These are phyloP conservation scores for Rhea pennata DNA, from an alignment of 2,113 vertebrate species.

Conservation along the genomic window DNA sequence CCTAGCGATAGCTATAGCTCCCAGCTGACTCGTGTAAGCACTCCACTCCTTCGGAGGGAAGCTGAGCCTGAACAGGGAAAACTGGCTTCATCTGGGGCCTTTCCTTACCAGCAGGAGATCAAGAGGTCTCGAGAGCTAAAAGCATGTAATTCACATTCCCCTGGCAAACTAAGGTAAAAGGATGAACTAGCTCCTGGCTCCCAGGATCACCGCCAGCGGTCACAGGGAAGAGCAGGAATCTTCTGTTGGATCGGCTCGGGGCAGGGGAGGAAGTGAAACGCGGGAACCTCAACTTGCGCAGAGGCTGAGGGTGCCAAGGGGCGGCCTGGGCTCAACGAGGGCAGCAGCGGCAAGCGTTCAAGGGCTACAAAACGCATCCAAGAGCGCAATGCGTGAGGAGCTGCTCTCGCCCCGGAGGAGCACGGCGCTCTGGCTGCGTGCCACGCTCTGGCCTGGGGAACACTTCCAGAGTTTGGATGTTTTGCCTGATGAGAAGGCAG, in stretches of 20 bases:
- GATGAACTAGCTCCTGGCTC: background rate
- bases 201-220: background rate
- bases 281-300: background rate
- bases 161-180: background rate
- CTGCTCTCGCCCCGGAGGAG: background rate
- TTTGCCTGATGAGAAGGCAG: background rate
- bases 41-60: background rate
- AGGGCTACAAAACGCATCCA: background rate
- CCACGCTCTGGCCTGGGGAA: fast-evolving
- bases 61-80: fast-evolving
- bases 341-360: background rate
- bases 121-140: slow-evolving; percentile 12
- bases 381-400: background rate
- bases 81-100: background rate
- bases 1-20: fast-evolving
- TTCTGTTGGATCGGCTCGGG: background rate
- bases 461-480: background rate
- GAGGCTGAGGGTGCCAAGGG: background rate
- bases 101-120: background rate
- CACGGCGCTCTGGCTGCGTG: fast-evolving
- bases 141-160: background rate
- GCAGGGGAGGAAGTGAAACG: background rate
- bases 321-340: fast-evolving
- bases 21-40: background rate
- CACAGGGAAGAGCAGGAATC: background rate